These are phyloP conservation scores for Dromas ardeola DNA, from an alignment of 2,113 vertebrate species.

Conservation along the genomic window DNA sequence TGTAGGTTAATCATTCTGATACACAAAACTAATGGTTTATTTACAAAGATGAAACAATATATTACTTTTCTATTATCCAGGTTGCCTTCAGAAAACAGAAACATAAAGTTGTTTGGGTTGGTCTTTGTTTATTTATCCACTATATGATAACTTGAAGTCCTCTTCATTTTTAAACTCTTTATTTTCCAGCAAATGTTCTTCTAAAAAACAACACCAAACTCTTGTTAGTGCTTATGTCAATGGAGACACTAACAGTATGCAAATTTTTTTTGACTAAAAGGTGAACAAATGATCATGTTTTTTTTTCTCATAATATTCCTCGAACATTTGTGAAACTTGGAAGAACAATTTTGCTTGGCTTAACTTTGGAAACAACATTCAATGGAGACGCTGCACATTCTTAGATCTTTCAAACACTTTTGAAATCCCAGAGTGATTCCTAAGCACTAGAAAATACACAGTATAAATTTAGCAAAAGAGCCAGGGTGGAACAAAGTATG, in stretches of 20 bases:
- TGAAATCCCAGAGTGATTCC: neutral
- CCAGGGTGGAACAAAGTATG: neutral
- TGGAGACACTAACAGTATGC: neutral
- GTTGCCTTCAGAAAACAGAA: neutral
- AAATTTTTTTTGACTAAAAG: neutral
- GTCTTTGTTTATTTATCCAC: neutral
- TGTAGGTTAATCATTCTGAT: neutral
- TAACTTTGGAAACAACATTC: neutral
- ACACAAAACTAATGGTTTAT: neutral
- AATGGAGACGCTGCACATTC: neutral
- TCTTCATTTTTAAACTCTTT: neutral
- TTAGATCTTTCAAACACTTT: neutral
- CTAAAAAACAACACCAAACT: neutral
- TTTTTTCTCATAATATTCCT: neutral
- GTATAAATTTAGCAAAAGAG: neutral
- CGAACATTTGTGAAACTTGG: neutral
- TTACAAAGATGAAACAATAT: neutral
- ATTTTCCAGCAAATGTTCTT: neutral
- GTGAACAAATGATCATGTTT: rapidly evolving
- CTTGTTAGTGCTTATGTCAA: neutral
- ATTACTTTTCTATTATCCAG: neutral
- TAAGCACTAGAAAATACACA: neutral
- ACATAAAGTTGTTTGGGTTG: neutral
- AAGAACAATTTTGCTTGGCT: neutral
- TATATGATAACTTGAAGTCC: neutral